Evolutionary conservation across 2,888 invertebrate species (phyloP).

Genomic region (Limnephilus rhombicus): DNA sequence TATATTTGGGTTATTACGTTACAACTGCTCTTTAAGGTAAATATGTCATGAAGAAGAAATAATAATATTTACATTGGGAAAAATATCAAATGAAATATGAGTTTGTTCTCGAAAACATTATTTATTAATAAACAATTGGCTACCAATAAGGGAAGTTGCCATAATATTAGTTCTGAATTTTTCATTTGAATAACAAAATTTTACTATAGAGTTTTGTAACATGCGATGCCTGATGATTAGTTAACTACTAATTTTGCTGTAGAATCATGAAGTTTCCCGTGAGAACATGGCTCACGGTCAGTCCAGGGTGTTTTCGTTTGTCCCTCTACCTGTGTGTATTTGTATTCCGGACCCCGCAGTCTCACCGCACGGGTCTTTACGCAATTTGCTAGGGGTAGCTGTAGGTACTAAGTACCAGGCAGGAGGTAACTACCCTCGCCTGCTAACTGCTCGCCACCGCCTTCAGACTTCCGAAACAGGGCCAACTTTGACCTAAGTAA

Average conservation of each 20-base stretch:
- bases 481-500: background rate
- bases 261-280: background rate
- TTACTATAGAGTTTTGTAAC: background rate
- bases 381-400: conserved; percentile 54
- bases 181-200: background rate
- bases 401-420: background rate
- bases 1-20: no score
- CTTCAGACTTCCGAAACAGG: conserved; percentile 1
- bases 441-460: background rate
- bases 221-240: no score
- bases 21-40: no score
- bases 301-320: background rate
- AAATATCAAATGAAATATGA: no score
- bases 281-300: background rate
- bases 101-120: no score
- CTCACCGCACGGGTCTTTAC: conserved; percentile 60
- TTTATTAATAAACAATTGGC: no score
- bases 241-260: background rate
- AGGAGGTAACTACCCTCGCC: background rate
- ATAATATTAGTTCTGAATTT: background rate
- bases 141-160: no score
- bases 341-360: conserved; percentile 47
- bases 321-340: conserved; percentile 33
- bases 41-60: no score
- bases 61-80: no score